These are phyloP conservation scores for Lacerta agilis DNA, from an alignment of 2,797 vertebrate genomes.

Conservation along the genomic window DNA sequence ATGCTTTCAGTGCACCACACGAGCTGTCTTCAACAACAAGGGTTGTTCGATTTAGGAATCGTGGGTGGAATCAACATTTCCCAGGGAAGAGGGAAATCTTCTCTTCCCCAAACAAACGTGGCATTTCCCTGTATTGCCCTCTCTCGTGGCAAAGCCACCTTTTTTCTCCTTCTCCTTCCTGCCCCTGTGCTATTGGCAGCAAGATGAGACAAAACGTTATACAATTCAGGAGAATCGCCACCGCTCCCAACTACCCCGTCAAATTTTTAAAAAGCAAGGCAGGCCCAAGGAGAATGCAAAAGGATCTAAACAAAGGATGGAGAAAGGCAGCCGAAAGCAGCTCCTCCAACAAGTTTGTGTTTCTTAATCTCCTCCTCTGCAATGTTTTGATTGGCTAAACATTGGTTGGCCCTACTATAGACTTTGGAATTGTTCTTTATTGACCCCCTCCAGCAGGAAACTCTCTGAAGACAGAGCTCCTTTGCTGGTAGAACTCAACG, in stretches of 20 bases:
- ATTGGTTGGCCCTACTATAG: too few relatives aligned
- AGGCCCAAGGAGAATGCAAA: neutral
- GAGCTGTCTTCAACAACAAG: neutral
- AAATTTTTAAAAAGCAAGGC: neutral
- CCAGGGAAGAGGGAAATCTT: neutral
- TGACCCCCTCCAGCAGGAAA: too few relatives aligned
- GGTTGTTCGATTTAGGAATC: neutral
- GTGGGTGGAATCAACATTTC: neutral
- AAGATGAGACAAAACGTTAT: neutral
- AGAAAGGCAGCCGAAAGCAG: neutral
- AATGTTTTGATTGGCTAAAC: too few relatives aligned
- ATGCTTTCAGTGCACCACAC: neutral
- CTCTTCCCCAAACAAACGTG: neutral
- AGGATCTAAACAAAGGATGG: neutral
- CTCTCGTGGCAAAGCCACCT: neutral
- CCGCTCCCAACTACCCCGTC: too few relatives aligned
- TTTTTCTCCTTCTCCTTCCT: neutral
- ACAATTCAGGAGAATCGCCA: too few relatives aligned
- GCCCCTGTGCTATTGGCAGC: too few relatives aligned
- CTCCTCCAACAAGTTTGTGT: neutral
- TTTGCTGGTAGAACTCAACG: neutral
- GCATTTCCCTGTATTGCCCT: neutral
- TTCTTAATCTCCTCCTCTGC: too few relatives aligned
- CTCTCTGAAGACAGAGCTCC: neutral
- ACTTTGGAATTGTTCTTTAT: too few relatives aligned